Conservation (phyloP, 2,797 vertebrate species). For the Podarcis lilfordi region DNA sequence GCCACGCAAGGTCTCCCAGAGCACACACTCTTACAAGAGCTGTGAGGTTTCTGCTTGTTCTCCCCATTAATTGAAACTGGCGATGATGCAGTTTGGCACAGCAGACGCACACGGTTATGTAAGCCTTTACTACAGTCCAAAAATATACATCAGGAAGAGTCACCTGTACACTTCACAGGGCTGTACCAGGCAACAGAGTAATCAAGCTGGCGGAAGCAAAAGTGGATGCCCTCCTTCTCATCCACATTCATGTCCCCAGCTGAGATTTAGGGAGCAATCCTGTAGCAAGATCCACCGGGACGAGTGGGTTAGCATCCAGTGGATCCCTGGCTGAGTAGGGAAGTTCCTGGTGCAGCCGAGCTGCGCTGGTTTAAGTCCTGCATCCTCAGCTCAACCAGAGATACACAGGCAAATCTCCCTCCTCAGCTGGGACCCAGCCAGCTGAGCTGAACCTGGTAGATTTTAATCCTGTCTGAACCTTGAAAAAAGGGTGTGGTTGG, state of each 20-base stretch:
- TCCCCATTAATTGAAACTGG: slow-evolving; percentile 51
- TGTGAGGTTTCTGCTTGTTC: slow-evolving; percentile 54
- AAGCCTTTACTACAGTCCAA: slow-evolving; percentile 46
- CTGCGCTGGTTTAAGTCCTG: no score
- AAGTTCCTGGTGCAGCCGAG: no score
- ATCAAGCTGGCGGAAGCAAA: neutral
- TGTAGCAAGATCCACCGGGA: no score
- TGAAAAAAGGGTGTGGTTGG: no score
- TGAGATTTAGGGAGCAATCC: neutral
- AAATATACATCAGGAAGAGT: neutral
- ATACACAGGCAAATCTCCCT: no score
- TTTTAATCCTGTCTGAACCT: no score
- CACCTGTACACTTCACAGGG: slow-evolving; percentile 8
- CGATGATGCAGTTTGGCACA: slow-evolving; percentile 28
- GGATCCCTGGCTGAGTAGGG: no score
- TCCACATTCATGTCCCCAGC: neutral
- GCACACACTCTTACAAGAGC: slow-evolving; percentile 61
- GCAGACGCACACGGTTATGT: slow-evolving; percentile 24
- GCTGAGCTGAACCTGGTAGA: no score
- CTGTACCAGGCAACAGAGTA: neutral
- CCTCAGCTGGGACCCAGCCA: no score
- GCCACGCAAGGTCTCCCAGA: slow-evolving; percentile 60
- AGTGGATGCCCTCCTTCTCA: neutral
- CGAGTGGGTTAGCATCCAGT: no score
- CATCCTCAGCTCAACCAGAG: no score